Conservation (phyloP, 1,140 invertebrate species). For the Notospermus geniculatus region DNA sequence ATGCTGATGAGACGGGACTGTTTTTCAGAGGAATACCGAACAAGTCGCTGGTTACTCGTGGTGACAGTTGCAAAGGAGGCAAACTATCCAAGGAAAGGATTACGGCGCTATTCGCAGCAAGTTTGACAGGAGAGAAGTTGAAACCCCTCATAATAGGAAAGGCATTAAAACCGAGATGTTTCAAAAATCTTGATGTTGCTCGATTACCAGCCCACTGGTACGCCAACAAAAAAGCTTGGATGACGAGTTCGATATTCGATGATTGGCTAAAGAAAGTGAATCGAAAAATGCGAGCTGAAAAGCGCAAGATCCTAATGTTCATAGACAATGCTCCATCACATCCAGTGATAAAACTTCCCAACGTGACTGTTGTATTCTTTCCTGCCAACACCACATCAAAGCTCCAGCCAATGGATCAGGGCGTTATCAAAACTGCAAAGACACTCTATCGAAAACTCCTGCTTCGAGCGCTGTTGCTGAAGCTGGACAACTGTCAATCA, state of each 20-base stretch:
- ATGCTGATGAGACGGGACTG: conserved; percentile 57
- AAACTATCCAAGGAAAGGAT: conserved; percentile 33
- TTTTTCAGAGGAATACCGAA: conserved; percentile 57
- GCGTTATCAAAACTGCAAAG: not conserved
- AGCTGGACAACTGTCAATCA: not conserved
- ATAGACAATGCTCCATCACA: not conserved
- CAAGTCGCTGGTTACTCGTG: conserved; percentile 52
- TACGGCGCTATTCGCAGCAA: conserved; percentile 24
- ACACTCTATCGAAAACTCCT: not conserved
- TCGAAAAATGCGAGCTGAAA: conserved; percentile 16
- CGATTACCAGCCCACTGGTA: conserved; percentile 23
- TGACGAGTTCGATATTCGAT: conserved; percentile 26
- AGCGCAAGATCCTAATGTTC: conserved; percentile 24
- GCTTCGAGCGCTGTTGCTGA: not conserved
- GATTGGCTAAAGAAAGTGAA: conserved; percentile 30
- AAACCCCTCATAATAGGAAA: conserved; percentile 32
- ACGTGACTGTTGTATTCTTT: not conserved
- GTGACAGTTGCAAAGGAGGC: conserved; percentile 30
- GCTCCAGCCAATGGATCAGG: not conserved
- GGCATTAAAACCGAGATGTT: conserved; percentile 27
- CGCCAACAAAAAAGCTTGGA: conserved; percentile 32
- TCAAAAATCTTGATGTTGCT: conserved; percentile 24
- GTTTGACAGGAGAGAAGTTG: conserved; percentile 28
- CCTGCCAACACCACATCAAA: not conserved
- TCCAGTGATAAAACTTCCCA: not conserved